A percentile compares a stretch with the other conserved stretches of the same genome.
Evolutionary conservation across 1,140 invertebrate species (phyloP).

Genomic region (Dreissena polymorpha): DNA sequence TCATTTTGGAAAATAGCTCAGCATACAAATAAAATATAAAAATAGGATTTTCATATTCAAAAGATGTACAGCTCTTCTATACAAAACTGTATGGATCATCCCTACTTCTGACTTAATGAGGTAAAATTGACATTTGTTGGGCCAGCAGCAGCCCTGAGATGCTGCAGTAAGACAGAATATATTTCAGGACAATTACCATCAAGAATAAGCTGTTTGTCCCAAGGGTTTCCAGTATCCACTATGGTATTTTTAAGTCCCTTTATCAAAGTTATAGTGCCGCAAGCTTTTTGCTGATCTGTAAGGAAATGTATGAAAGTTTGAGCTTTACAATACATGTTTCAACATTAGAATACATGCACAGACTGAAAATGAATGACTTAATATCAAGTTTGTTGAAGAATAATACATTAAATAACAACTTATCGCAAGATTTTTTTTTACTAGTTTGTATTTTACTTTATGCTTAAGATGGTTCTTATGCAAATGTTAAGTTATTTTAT

Average conservation of each 20-base stretch:
- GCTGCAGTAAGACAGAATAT: neutral
- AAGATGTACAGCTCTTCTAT: neutral
- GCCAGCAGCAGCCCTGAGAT: neutral
- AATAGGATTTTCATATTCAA: neutral
- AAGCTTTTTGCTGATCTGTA: conserved; percentile 84
- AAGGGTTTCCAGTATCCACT: conserved; percentile 95
- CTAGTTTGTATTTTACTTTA: too few relatives aligned
- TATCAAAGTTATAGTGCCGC: conserved; percentile 91
- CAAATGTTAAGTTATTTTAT: too few relatives aligned
- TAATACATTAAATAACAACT: too few relatives aligned
- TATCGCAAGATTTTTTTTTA: too few relatives aligned
- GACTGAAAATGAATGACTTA: too few relatives aligned
- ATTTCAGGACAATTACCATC: conserved; percentile 77
- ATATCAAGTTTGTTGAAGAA: too few relatives aligned
- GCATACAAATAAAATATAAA: neutral
- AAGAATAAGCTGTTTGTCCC: conserved; percentile 86
- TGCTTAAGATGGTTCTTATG: too few relatives aligned
- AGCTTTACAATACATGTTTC: too few relatives aligned
- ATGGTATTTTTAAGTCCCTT: conserved; percentile 87
- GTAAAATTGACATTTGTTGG: neutral
- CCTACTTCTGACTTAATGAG: neutral
- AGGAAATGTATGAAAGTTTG: too few relatives aligned
- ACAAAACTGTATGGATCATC: neutral
- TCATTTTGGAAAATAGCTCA: too few relatives aligned
- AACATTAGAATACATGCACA: too few relatives aligned